Base-by-base conservation (phyloP, 2,888 invertebrate species). In the Gandaritis pyraliata region DNA sequence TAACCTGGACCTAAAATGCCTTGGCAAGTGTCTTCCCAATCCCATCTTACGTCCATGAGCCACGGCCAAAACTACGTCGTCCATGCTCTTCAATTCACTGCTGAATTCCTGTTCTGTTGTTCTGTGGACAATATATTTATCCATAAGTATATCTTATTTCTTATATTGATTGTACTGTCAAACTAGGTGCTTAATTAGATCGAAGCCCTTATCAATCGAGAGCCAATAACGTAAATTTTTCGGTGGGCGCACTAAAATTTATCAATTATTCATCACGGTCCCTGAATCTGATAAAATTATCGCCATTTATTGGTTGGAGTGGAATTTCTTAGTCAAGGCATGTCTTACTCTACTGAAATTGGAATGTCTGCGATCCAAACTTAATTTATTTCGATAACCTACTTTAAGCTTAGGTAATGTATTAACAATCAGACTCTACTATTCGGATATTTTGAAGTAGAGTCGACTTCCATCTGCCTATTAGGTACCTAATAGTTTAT, bases 51-150 rank as follows among this genome's bases (percentile, higher is more conserved):
- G 80, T 7, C 92, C 91, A 1, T 83, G 82, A 11, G 91, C 91
- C 0, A 92, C 91, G 0, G 91, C 91, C 2, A 91, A 64, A 0
- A 91, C 89, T 0, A 90, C 90, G 12, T 91, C 91, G 15, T 92
- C 92, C 88, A 91, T 88, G 38, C 73, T 89, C 33, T 71, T 78
- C 0, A 90, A 76, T 0, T 80, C 80, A 1, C 72, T 72, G 54
- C 78, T 87, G 45, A 88, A 87, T 63, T 88, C 87, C 12, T 76
- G 75, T 48, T 83, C 82, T 11, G 75, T 75, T 18, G 82, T 77
- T 15, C 86, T 88, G 75, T 50, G n/a, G 38, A 10, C n/a, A 41
- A 39, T 47, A 16, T 16, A 16, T 16, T 1, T 33, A 29, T 29
- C 6, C 29, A 29, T 29, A 6, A 29, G 6, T 6, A 29, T 4